Conservation (phyloP, 2,888 invertebrate species). For the Adelphocoris suturalis region DNA sequence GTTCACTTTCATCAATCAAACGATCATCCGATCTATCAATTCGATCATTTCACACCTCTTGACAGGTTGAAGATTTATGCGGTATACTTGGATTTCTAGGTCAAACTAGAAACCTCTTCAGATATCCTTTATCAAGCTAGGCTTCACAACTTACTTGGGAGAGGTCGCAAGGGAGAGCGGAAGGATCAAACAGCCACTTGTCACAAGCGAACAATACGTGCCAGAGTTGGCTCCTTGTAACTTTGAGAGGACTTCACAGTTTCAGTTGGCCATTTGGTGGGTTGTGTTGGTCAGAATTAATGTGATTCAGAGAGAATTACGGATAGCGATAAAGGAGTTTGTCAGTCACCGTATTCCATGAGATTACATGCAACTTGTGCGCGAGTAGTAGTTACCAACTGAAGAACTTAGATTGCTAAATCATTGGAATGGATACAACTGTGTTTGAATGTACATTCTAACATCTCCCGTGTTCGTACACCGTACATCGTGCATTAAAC, state of each 20-base stretch:
- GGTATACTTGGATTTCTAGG: constrained; percentile 3
- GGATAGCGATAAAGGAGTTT: not conserved
- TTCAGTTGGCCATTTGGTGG: not conserved
- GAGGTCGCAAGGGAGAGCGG: not conserved
- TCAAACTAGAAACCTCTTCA: not conserved
- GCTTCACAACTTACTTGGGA: not conserved
- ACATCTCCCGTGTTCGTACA: too few species aligned
- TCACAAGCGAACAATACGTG: constrained; percentile 4
- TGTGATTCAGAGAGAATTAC: not conserved
- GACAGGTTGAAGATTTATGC: not conserved
- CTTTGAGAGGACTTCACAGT: not conserved
- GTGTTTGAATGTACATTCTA: too few species aligned
- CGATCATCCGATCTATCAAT: not conserved
- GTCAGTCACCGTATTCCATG: not conserved
- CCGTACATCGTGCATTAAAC: too few species aligned
- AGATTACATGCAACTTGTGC: too few species aligned
- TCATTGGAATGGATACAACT: too few species aligned
- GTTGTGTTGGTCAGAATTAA: not conserved
- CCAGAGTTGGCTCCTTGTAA: constrained; percentile 7
- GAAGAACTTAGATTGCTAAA: too few species aligned
- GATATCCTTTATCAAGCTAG: not conserved
- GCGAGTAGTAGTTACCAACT: too few species aligned
- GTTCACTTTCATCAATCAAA: too few species aligned
- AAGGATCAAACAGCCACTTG: constrained; percentile 14
- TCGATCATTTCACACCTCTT: not conserved